Conservation (phyloP, 2,888 invertebrate species). For the Nezara viridula region DNA sequence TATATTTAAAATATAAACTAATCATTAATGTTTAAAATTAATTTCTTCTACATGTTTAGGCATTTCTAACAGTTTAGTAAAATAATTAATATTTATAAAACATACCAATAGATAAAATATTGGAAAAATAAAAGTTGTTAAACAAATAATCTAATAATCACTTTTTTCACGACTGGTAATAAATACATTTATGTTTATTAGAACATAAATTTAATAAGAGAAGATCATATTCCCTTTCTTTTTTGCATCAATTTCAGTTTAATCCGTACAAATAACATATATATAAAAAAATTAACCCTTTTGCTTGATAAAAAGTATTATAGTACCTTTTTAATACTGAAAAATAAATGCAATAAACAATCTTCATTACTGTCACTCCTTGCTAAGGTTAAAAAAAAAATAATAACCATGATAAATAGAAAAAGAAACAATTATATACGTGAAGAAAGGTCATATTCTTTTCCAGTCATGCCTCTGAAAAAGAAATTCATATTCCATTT, state of each 20-base stretch:
- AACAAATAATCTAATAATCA: constrained; percentile 16
- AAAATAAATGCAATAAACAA: constrained; percentile 37
- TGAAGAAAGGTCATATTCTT: constrained; percentile 56
- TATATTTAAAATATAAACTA: not conserved
- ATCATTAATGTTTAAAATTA: not conserved
- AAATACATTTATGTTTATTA: constrained; percentile 24
- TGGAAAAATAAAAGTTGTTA: not conserved
- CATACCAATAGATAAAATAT: constrained; percentile 13
- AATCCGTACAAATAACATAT: not conserved
- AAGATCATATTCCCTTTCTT: constrained; percentile 46
- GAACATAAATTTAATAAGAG: constrained; percentile 13
- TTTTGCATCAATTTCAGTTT: not conserved
- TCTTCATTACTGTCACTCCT: constrained; percentile 5
- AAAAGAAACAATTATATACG: constrained; percentile 50
- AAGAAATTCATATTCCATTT: constrained; percentile 34
- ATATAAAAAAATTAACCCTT: not conserved
- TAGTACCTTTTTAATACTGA: constrained; percentile 46
- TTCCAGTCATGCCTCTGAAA: constrained; percentile 56
- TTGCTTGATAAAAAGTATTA: constrained; percentile 10
- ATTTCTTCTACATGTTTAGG: not conserved
- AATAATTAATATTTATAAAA: constrained; percentile 23
- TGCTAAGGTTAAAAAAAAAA: not conserved
- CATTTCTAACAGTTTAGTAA: constrained; percentile 22
- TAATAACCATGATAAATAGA: not conserved
- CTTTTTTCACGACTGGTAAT: not conserved